These are phyloP conservation scores for Drosophila ogumai DNA, from an alignment of 1,140 invertebrate species.

Conservation along the genomic window DNA sequence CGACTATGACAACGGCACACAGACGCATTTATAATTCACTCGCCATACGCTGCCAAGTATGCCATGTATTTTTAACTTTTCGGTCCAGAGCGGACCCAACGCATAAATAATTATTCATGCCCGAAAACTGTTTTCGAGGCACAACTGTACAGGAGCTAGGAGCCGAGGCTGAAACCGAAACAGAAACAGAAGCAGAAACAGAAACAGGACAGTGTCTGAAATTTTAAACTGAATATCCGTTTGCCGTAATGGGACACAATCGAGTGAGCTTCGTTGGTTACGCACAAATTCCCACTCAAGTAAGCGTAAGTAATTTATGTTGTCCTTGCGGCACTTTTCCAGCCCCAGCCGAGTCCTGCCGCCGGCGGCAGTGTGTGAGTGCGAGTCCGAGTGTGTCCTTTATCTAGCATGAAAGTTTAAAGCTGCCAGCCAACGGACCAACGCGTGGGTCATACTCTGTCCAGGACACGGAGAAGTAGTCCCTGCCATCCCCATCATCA, in stretches of 20 bases:
- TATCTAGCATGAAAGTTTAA: conserved; percentile 81
- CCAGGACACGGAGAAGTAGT: conserved; percentile 34
- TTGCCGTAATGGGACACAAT: conserved; percentile 82
- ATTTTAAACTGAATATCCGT: conserved; percentile 82
- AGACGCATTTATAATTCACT: conserved; percentile 62
- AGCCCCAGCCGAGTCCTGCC: background rate
- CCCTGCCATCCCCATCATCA: conserved; percentile 38
- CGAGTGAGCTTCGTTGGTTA: conserved; percentile 83
- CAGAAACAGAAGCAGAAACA: conserved; percentile 1
- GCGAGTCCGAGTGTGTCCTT: conserved; percentile 51
- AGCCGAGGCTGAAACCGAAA: background rate
- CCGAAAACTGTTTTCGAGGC: conserved; percentile 52
- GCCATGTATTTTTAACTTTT: conserved; percentile 71
- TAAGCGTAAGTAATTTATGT: conserved; percentile 85
- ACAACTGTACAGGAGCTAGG: conserved; percentile 28
- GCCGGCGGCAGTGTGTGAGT: conserved; percentile 5
- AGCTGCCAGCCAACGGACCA: conserved; percentile 57
- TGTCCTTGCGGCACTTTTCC: conserved; percentile 79
- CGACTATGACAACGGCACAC: conserved; percentile 20
- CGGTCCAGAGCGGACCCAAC: conserved; percentile 37
- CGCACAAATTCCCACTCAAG: conserved; percentile 84
- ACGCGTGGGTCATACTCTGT: conserved; percentile 47
- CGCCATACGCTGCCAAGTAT: conserved; percentile 62
- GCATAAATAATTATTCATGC: conserved; percentile 81
- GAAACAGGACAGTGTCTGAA: conserved; percentile 57